These are phyloP conservation scores for Latrodectus hesperus DNA, from an alignment of 2,888 invertebrate genomes.

Conservation along the genomic window DNA sequence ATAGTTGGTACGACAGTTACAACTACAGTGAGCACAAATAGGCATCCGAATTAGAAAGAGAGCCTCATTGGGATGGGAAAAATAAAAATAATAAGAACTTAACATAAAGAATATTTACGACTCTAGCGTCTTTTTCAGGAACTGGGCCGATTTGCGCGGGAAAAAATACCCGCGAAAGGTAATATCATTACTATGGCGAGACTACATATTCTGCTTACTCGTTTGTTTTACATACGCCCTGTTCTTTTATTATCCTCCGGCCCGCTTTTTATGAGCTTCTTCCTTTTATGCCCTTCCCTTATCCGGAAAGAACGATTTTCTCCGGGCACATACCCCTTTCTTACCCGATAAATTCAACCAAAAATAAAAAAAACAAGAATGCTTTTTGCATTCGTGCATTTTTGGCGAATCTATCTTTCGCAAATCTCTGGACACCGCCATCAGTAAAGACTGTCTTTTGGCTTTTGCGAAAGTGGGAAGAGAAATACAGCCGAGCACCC, in stretches of 20 bases:
- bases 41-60: too few species aligned
- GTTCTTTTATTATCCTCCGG: slow-evolving; percentile 3
- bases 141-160: too few species aligned
- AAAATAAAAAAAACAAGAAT: neutral
- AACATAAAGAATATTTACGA: too few species aligned
- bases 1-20: too few species aligned
- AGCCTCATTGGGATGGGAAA: too few species aligned
- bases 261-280: neutral
- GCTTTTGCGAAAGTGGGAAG: neutral
- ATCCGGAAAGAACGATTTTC: slow-evolving; percentile 1
- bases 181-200: neutral
- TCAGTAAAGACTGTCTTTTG: neutral
- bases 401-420: neutral
- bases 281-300: neutral
- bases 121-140: too few species aligned
- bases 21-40: too few species aligned
- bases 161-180: neutral
- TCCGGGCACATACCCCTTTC: neutral
- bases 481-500: neutral
- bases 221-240: neutral
- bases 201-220: neutral
- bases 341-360: neutral
- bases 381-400: slow-evolving; percentile 1
- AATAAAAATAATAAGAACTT: too few species aligned
- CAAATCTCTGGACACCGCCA: neutral